Base-by-base conservation (phyloP, 1,140 invertebrate species). In the Drosophila insularis region DNA sequence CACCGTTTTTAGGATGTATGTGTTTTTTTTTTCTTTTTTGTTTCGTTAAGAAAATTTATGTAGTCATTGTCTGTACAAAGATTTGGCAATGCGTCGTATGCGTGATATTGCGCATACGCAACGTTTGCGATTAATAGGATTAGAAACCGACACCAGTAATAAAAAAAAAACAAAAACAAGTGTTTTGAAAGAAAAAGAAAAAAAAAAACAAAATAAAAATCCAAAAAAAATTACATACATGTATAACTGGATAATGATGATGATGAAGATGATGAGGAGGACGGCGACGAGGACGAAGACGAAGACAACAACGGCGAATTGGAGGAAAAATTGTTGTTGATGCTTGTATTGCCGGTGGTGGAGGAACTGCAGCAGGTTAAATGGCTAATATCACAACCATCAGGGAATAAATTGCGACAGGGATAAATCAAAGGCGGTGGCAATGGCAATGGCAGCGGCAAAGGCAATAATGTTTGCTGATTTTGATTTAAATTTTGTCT, bases 361-460 rank as follows among this genome's bases (percentile, higher is more conserved):
- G 17, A 21, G 66, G 73, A 65, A 37, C 72, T 79, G 71, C 67
- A 78, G 46, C 85, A 89, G 68, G 71, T 68, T 56, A 79, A 64
- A 63, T 89, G 78, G 56, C 74, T 81, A 40, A 90, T 90, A 71
- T 90, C 89, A 67, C 89, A 90, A 65, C 89, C 89, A 63, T 85
- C 89, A 58, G 89, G 89, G 65, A 90, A 90, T n/a, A 90, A 75
- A 72, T 90, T 90, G 61, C 89, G 89, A 62, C 89, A 90, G 32
- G 89, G 89, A 82, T 90, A 90, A 40, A 90, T 90, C 21, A 85
- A 56, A 2, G 86, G 71, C 43, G 86, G 72, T 63, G 73, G 43
- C 43, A 50, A 64, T 11, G 69, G 72, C 14, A 74, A 60, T 60
- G 73, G 43, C 43, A 50, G 62, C 8, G 69, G 72, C 14, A 74